Conservation (phyloP, 2,113 vertebrate genomes). For the Lepisosteus oculatus region DNA sequence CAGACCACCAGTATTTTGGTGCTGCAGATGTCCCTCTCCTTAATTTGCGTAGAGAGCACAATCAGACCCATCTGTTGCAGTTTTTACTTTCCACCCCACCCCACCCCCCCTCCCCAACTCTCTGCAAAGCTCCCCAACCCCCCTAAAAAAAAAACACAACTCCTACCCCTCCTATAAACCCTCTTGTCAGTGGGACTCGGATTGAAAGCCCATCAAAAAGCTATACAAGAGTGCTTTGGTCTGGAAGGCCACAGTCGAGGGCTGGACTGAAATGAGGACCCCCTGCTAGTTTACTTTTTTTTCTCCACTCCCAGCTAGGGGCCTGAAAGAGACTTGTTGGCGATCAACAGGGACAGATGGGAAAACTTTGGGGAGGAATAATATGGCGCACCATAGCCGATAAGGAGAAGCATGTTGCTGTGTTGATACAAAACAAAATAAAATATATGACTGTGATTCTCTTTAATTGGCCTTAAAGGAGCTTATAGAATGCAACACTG, state of each 20-base stretch:
- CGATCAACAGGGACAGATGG: constrained; percentile 85
- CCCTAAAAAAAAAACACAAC: constrained; percentile 48
- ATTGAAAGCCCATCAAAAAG: constrained; percentile 99
- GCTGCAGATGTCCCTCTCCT: constrained; percentile 94
- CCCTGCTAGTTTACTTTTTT: constrained; percentile 76
- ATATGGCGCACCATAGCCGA: constrained; percentile 73
- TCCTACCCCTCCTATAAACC: constrained; percentile 50
- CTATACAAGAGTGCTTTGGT: constrained; percentile 98
- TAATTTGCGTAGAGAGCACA: constrained; percentile 96
- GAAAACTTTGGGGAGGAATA: constrained; percentile 82
- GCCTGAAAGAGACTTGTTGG: constrained; percentile 56
- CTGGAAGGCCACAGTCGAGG: constrained; percentile 77
- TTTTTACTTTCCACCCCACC: constrained; percentile 73
- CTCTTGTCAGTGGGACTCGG: constrained; percentile 80
- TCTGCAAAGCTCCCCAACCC: constrained; percentile 37
- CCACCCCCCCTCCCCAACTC: constrained; percentile 48
- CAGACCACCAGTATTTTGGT: constrained; percentile 85
- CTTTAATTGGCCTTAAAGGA: constrained; percentile 36
- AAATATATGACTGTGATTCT: constrained; percentile 64
- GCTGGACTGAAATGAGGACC: constrained; percentile 78
- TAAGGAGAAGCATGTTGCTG: constrained; percentile 61
- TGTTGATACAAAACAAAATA: constrained; percentile 74
- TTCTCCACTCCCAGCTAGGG: constrained; percentile 53
- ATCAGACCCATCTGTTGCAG: constrained; percentile 98
- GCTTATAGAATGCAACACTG: constrained; percentile 15